These are phyloP conservation scores for Poecilobothrus nobilitatus DNA, from an alignment of 2,888 invertebrate species.

Conservation along the genomic window DNA sequence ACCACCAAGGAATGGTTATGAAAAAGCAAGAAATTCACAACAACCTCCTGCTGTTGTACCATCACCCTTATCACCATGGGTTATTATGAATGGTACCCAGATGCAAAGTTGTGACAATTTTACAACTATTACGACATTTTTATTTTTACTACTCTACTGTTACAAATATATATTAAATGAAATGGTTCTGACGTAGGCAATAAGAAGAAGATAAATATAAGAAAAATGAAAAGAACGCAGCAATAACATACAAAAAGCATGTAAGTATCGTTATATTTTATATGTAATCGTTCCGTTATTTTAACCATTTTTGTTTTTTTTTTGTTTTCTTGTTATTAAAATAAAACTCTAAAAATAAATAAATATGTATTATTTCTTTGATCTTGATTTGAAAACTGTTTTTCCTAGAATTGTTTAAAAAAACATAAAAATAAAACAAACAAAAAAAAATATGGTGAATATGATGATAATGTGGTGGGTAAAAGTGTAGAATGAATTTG, in stretches of 20 bases:
- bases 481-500: background rate
- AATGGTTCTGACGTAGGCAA: slow-evolving; percentile 7
- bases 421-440: background rate
- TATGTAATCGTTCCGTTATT: no score
- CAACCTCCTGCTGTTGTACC: slow-evolving; percentile 35
- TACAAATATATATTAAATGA: slow-evolving; percentile 10
- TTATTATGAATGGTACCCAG: slow-evolving; percentile 31
- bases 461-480: background rate
- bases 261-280: no score
- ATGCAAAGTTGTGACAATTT: slow-evolving; percentile 16
- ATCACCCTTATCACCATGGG: slow-evolving; percentile 39
- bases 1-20: slow-evolving; percentile 36
- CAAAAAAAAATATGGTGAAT: background rate
- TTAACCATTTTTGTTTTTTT: no score
- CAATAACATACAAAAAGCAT: no score
- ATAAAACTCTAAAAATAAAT: background rate
- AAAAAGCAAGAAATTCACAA: slow-evolving; percentile 33
- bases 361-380: slow-evolving; percentile 1
- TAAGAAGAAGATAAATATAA: background rate
- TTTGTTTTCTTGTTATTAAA: no score
- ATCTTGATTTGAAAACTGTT: background rate
- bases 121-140: slow-evolving; percentile 10
- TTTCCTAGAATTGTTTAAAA: background rate
- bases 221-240: background rate
- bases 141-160: slow-evolving; percentile 8